Evolutionary conservation across 2,113 vertebrate genomes (phyloP), one percentile per base, ranked within the genome.

Genomic region (Pan paniscus): DNA sequence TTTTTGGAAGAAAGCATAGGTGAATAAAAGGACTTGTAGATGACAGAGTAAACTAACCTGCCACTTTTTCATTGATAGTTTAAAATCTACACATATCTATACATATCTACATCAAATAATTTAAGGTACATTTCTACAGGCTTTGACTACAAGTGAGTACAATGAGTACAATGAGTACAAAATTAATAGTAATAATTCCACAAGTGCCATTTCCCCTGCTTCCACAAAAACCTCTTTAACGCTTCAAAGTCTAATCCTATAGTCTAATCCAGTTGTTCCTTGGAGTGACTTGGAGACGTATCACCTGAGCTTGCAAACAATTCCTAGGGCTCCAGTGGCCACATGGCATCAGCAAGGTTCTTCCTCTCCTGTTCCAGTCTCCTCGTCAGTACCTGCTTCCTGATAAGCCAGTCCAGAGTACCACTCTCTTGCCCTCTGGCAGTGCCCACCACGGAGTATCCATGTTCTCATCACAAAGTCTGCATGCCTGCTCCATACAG

Each of bases 401-500:
- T 73, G 57, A 50, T 40, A 32, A 81, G 0, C 5, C 12, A 23
- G 11, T 20, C 85, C 75, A 57, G 30, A 90, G 30, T 43, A 6
- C 5, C 8, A 0, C 27, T 13, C 8, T 64, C 10, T 64, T 27
- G 38, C 2, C 48, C 27, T 30, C 9, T 18, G 48, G 16, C 5
- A 30, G 17, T 27, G 32, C 13, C 3, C 20, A 17, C 27, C 17
- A 5, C 17, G 3, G 22, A 70, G 27, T 22, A 16, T 22, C 40
- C 23, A 8, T 68, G 22, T 50, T 6, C 46, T 0, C 10, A 8
- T 64, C 35, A 72, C 64, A 78, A 57, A 73, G 13, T 17, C 20
- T 27, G 5, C 55, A 35, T 6, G 0, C 7, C 38, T n/a, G 48
- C 55, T 50, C 1, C 6, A 8, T 1, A 20, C 40, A 48, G 20